These are phyloP conservation scores for Coleophora deauratella DNA, from an alignment of 2,888 invertebrate species.

Conservation along the genomic window DNA sequence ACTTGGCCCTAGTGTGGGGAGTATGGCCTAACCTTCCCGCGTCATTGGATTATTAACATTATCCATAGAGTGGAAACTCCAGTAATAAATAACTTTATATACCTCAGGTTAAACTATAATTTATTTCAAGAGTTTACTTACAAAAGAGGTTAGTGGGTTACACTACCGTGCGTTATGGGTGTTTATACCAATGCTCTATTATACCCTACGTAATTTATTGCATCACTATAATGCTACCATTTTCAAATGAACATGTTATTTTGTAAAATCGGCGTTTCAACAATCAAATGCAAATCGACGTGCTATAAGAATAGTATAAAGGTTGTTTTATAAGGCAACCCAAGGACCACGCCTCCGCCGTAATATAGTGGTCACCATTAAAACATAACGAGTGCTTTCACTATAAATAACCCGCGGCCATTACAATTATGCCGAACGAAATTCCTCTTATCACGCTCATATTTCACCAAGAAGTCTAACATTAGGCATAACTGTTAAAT, in stretches of 20 bases:
- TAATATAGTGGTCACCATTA: slow-evolving; percentile 69
- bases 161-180: too few species aligned
- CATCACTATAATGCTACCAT: not conserved
- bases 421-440: slow-evolving; percentile 65
- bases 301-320: slow-evolving; percentile 19
- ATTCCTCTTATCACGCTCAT: slow-evolving; percentile 65
- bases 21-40: too few species aligned
- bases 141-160: too few species aligned
- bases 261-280: slow-evolving; percentile 1
- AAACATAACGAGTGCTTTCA: slow-evolving; percentile 57
- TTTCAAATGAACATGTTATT: slow-evolving; percentile 9
- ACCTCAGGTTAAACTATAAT: too few species aligned
- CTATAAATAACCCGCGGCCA: slow-evolving; percentile 57
- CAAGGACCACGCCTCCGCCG: slow-evolving; percentile 43
- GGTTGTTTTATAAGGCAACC: slow-evolving; percentile 34
- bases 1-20: too few species aligned
- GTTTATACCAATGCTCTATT: too few species aligned
- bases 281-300: slow-evolving; percentile 7
- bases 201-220: too few species aligned
- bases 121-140: too few species aligned
- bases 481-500: slow-evolving; percentile 46
- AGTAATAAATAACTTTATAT: too few species aligned
- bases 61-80: too few species aligned
- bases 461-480: slow-evolving; percentile 56
- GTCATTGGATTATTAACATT: too few species aligned